Base-by-base conservation (phyloP, 1,140 invertebrate genomes). In the Sipha flava region DNA sequence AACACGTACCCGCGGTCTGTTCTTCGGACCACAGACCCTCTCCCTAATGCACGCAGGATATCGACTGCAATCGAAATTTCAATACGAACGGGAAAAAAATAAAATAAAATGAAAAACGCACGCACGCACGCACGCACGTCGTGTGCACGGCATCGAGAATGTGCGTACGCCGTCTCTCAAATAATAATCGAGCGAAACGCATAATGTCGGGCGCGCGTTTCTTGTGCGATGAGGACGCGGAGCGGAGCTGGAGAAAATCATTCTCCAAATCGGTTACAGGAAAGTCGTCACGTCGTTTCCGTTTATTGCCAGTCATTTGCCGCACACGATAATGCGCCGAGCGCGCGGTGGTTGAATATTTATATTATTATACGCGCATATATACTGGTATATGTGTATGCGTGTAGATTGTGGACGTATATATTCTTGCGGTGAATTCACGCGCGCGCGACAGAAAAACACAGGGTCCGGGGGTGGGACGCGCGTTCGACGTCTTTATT, bases 241-340 rank as follows among this genome's bases (percentile, higher is more conserved):
- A 29, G 12, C 26, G 47, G 40, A 47, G 7, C 26, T 47, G 40
- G 7, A 77, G 40, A 77, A 57, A 57, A 77, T 18, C 34, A 77
- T 57, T 57, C 34, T 59, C 73, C 10, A 77, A 77, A 57, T 77
- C 73, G 52, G 73, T 77, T 77, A 57, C 73, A n/a, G 73, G 73
- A 59, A 77, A 77, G 52, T 75, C 72, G 73, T 77, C 73, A 57
- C 73, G 73, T 77, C 73, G 73, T 77, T 77, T 59, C 73, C 73
- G 73, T 77, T 77, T 77, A 77, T 77, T 77, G 73, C 52, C 73
- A 77, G 73, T 59, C 73, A 77, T 77, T 77, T 77, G 73, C 52
- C 49, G 52, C 34, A 37, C 73, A 57, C 73, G 72, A 75, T 75
- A 75, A 75, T 75, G 52, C 72, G 72, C 14, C 31, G 66, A 2